These are phyloP conservation scores for Troglohyphantes excavatus DNA, from an alignment of 2,888 invertebrate genomes.

Conservation along the genomic window DNA sequence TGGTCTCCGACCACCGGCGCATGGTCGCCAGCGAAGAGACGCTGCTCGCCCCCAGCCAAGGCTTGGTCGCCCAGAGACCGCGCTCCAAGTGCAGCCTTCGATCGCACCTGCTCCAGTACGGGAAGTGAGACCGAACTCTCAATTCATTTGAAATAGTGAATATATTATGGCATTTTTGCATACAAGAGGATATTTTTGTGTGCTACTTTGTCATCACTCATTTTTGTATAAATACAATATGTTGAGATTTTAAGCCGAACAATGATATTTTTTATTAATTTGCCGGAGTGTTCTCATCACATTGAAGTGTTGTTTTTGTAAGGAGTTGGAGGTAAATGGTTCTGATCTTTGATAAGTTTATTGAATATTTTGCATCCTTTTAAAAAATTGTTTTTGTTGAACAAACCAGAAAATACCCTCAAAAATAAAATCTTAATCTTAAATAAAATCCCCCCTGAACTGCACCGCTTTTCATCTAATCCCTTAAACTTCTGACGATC, in stretches of 20 bases:
- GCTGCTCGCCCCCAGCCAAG: conserved; percentile 45
- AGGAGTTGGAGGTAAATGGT: too few species aligned
- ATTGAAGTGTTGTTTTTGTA: neutral
- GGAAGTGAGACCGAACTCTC: conserved; percentile 42
- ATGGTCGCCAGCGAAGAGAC: conserved; percentile 72
- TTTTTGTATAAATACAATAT: conserved; percentile 70
- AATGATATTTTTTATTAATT: conserved; percentile 74
- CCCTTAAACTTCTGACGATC: too few species aligned
- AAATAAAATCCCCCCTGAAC: too few species aligned
- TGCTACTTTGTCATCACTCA: conserved; percentile 63
- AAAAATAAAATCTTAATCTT: too few species aligned
- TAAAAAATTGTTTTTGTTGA: too few species aligned
- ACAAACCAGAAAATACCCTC: too few species aligned
- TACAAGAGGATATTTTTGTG: conserved; percentile 73
- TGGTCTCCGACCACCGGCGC: conserved; percentile 66
- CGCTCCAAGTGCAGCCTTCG: conserved; percentile 78
- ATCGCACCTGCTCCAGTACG: conserved; percentile 77
- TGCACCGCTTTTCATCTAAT: too few species aligned
- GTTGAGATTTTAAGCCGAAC: conserved; percentile 55
- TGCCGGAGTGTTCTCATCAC: conserved; percentile 29
- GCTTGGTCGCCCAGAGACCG: conserved; percentile 31
- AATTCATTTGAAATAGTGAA: conserved; percentile 14
- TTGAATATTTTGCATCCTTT: too few species aligned
- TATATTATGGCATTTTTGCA: conserved; percentile 59
- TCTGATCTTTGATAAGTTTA: too few species aligned